phyloP scores from a whole-genome alignment of 2,113 vertebrate species.

The Diglossa brunneiventris region DNA sequence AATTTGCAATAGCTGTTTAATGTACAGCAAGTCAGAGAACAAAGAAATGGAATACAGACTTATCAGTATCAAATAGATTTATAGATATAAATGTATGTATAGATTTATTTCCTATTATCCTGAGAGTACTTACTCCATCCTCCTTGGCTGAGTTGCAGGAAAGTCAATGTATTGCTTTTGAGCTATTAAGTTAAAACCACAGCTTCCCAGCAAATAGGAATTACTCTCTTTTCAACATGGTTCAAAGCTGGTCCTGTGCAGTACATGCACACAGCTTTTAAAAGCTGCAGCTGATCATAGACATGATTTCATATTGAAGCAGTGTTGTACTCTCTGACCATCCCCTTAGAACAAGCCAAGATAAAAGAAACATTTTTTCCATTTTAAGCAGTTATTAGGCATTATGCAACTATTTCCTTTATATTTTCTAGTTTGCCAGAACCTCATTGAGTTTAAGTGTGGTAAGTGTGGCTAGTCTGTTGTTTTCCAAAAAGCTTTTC shows the following conservation, averaged over 20 bases:
- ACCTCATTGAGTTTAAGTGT: neutral
- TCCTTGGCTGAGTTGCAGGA: neutral
- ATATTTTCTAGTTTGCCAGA: slow-evolving; percentile 7
- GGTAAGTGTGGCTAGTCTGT: neutral
- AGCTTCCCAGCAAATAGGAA: neutral
- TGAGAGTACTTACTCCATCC: neutral
- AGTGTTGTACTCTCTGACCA: neutral
- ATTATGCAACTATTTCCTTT: slow-evolving; percentile 34
- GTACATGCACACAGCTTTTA: neutral
- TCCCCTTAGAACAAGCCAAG: slow-evolving; percentile 2
- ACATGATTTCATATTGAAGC: neutral
- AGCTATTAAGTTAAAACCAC: neutral
- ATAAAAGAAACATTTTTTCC: slow-evolving; percentile 25
- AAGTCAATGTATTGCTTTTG: neutral
- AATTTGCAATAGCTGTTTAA: neutral
- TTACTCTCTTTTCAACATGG: neutral
- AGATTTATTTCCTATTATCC: neutral
- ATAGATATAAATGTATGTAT: neutral
- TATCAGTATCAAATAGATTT: neutral
- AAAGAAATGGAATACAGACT: neutral
- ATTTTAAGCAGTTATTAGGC: slow-evolving; percentile 10
- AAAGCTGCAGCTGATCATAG: neutral
- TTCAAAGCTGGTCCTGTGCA: neutral
- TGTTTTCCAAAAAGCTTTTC: neutral
- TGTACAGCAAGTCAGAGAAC: neutral